Base-by-base conservation (phyloP, 2,888 invertebrate species). In the Drosophila quinaria region DNA sequence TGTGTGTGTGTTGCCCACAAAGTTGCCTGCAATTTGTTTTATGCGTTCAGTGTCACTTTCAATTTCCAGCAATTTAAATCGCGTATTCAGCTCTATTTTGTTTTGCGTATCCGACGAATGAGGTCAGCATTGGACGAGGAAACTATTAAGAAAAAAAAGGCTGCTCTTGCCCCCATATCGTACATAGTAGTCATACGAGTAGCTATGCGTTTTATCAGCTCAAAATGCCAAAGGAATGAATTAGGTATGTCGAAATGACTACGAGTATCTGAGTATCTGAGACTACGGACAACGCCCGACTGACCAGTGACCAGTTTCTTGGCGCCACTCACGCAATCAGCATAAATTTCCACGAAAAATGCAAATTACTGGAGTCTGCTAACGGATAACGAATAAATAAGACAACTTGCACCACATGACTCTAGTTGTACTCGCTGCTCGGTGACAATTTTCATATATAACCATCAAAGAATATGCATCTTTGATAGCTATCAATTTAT, bases 41-140 rank as follows among this genome's bases (percentile, higher is more conserved):
- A 69, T 69, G 77, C 80, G 72, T 50, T 79, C 80, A 78, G 75
- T 88, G 84, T 83, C 84, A 80, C 88, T 85, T 85, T 88, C 88
- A 85, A 85, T 88, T 85, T 85, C 83, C 70, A 76, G 81, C 88
- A 85, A 85, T 85, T 85, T 86, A 85, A 78, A 78, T 78, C 83
- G 84, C 83, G 73, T 81, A 74, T 70, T 69, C 61, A 55, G 81
- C 70, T 72, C 66, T 22, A 3, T 25, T 25, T 25, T 25, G 4
- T 80, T 13, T 50, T 76, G 81, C 74, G 65, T 78, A 78, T 75
- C 73, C 74, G 73, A 19, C 54, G 81, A 78, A 85, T 83, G 83
- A 83, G 87, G 85, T 83, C 83, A 83, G 65, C 63, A 33, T 29
- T 50, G 58, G 35, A 37, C 41, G 51, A 47, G 29, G n/a, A 47